phyloP scores from a whole-genome alignment of 2,888 invertebrate species.

The Caenorhabditis afra region DNA sequence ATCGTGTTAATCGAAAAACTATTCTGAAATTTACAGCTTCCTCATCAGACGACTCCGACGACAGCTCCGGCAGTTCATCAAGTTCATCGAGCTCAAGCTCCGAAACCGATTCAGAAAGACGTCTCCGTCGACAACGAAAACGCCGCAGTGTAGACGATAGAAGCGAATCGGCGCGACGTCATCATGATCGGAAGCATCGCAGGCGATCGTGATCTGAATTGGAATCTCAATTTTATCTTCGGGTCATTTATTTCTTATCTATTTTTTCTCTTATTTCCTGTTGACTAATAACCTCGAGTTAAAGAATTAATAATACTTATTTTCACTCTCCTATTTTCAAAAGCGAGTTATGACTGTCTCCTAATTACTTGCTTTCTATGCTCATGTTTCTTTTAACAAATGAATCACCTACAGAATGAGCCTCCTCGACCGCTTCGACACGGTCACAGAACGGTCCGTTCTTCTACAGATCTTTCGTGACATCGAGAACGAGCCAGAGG shows the following conservation, averaged over 20 bases:
- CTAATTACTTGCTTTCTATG: no score
- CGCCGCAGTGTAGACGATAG: slow-evolving; percentile 8
- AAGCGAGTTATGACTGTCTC: no score
- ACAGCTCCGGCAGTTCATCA: slow-evolving; percentile 8
- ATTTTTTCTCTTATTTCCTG: not conserved
- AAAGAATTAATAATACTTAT: not conserved
- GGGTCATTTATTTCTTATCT: not conserved
- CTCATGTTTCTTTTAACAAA: no score
- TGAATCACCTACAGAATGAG: slow-evolving; percentile 2
- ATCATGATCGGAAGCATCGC: slow-evolving; percentile 1
- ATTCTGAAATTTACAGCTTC: not conserved
- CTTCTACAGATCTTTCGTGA: slow-evolving; percentile 23
- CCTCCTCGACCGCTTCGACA: slow-evolving; percentile 8
- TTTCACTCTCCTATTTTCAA: no score
- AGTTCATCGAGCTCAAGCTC: not conserved
- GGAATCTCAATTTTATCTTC: not conserved
- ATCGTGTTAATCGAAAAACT: no score
- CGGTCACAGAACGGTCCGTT: slow-evolving; percentile 28
- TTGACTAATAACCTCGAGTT: not conserved
- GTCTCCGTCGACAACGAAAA: slow-evolving; percentile 23
- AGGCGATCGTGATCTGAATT: slow-evolving; percentile 6
- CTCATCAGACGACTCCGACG: slow-evolving; percentile 12
- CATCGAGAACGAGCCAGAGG: slow-evolving; percentile 10
- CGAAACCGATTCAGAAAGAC: not conserved
- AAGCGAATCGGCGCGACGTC: not conserved